Evolutionary conservation across 2,113 vertebrate species (phyloP).

Genomic region (Python bivittatus): DNA sequence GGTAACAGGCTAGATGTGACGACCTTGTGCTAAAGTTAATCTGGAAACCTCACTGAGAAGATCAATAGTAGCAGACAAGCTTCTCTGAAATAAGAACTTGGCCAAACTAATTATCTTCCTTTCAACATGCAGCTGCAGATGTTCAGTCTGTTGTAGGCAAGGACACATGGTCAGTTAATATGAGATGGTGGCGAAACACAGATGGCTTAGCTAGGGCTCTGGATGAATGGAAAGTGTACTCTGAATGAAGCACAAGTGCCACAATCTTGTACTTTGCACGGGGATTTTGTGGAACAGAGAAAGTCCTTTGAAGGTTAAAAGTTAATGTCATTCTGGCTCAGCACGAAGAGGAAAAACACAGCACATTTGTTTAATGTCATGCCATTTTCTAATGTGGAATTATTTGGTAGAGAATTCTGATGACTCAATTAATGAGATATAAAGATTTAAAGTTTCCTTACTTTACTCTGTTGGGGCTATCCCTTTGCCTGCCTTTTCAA

Average conservation of each 20-base stretch:
- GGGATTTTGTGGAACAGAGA: background rate
- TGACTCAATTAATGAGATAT: background rate
- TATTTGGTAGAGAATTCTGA: background rate
- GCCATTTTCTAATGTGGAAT: background rate
- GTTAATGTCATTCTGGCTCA: conserved; percentile 27
- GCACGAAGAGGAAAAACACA: background rate
- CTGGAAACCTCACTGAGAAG: background rate
- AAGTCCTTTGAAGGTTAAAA: background rate
- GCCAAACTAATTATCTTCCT: background rate
- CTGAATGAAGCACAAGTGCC: background rate
- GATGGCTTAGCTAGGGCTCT: background rate
- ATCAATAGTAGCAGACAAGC: background rate
- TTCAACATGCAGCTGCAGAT: background rate
- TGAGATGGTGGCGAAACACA: background rate
- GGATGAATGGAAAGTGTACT: background rate
- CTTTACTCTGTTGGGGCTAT: background rate
- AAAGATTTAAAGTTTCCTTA: background rate
- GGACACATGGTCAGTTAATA: background rate
- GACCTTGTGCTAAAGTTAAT: background rate
- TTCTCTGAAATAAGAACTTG: background rate
- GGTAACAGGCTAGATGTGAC: background rate
- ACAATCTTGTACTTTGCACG: background rate
- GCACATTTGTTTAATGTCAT: background rate
- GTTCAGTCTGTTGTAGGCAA: background rate
- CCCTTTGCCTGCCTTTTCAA: background rate